Conservation (phyloP, 2,113 vertebrate genomes). For the Eolophus roseicapilla region DNA sequence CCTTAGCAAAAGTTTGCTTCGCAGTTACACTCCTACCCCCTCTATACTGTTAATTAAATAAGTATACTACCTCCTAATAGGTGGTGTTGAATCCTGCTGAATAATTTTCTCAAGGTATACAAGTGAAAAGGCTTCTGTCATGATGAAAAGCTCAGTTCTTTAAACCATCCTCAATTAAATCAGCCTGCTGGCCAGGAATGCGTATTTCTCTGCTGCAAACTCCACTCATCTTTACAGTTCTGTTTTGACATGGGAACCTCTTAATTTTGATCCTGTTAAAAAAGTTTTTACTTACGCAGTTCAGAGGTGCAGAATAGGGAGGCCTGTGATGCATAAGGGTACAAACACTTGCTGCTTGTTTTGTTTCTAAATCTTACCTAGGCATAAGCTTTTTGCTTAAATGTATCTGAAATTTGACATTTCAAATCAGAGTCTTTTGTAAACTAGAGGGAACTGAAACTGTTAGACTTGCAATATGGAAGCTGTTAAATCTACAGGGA, state of each 20-base stretch:
- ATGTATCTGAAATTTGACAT: constrained; percentile 24
- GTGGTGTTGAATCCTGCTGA: neutral
- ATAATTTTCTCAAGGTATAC: neutral
- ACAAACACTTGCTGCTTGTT: neutral
- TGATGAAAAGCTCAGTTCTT: neutral
- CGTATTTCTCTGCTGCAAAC: neutral
- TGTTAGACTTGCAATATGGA: constrained; percentile 59
- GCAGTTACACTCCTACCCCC: neutral
- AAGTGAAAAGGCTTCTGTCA: neutral
- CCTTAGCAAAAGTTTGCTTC: neutral
- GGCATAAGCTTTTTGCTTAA: neutral
- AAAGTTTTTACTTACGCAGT: neutral
- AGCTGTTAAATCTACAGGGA: constrained; percentile 10
- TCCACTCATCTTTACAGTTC: neutral
- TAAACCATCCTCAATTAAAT: neutral
- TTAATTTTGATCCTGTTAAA: neutral
- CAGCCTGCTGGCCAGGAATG: neutral
- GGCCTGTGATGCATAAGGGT: neutral
- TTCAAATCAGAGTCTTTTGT: constrained; percentile 18
- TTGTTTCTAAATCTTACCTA: neutral
- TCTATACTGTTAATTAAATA: neutral
- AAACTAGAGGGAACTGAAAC: constrained; percentile 29
- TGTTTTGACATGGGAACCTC: neutral
- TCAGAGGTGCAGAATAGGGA: neutral
- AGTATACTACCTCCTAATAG: neutral